Evolutionary conservation across 2,888 invertebrate genomes (phyloP), one percentile per base, ranked within the genome.

Genomic region (Urechis unicinctus): DNA sequence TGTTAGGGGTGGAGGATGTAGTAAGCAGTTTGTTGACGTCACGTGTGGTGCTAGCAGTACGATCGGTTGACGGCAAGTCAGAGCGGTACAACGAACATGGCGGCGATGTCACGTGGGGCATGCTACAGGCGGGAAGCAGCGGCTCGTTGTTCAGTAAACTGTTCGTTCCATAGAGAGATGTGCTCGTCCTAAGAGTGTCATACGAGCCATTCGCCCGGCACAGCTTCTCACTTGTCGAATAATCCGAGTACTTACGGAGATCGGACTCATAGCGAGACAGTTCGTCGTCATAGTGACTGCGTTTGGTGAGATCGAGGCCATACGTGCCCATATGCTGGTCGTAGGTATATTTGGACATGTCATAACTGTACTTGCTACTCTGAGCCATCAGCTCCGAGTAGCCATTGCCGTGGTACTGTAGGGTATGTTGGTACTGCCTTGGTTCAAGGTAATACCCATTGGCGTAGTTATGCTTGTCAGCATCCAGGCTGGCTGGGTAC

Each of bases 381-480:
- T 69, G 63, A 1, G 68, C 60, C 61, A 74, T 67, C 31, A 74
- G 59, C 53, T 75, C 75, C n/a, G 72, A 60, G 55, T 74, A 75
- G 31, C 70, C 66, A 55, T 71, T 73, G 50, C 69, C 67, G 52
- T 68, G 66, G 61, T 74, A 74, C 30, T 71, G 68, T 46, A 73
- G 61, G 4, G 70, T 63, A 53, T 71, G 69, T 53, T 75, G 74
- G 61, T 74, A 74, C 56, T 74, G 74, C 58, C 75, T 63, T 29
- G 68, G 69, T 51, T 75, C 74, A 21, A 72, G 59, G 57, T 73
- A 74, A 58, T 74, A 75, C 25, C 73, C 72, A 56, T 71, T 71
- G 24, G 69, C 61, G 53, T 70, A 69, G 29, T 66, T 59, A 58
- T 73, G 71, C 64, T 73, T 71, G 52, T 75, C 74, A 4, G 67